Evolutionary conservation across 2,113 vertebrate genomes (phyloP).

Genomic region (Rhinoptilus africanus): DNA sequence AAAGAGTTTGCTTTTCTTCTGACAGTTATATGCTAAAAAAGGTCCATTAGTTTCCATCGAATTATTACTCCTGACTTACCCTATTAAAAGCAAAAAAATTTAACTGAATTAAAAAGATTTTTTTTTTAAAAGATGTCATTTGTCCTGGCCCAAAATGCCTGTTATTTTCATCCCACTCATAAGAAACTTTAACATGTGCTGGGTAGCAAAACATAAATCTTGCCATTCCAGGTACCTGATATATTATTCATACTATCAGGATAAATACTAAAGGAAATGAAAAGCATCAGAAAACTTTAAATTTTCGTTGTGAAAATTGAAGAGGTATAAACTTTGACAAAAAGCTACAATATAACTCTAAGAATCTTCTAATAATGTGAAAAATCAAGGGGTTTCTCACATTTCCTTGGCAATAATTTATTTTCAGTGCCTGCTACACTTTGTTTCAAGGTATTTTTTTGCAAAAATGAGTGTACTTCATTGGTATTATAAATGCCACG

Average conservation of each 20-base stretch:
- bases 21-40: neutral
- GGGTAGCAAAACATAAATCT: neutral
- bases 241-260: neutral
- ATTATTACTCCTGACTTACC: neutral
- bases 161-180: neutral
- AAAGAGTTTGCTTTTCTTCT: neutral
- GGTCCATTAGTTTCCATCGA: neutral
- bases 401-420: neutral
- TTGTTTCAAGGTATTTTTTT: neutral
- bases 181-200: neutral
- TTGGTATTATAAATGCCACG: neutral
- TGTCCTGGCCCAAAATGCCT: neutral
- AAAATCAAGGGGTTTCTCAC: neutral
- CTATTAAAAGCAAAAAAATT: neutral
- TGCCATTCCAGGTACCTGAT: neutral
- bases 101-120: neutral
- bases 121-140: neutral
- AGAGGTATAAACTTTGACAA: neutral
- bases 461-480: neutral
- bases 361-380: neutral
- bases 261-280: neutral
- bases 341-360: neutral
- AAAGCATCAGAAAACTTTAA: neutral
- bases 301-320: neutral
- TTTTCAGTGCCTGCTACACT: neutral